Base-by-base conservation (phyloP, 2,797 vertebrate species). In the Parauchenoglanis ngamensis region DNA sequence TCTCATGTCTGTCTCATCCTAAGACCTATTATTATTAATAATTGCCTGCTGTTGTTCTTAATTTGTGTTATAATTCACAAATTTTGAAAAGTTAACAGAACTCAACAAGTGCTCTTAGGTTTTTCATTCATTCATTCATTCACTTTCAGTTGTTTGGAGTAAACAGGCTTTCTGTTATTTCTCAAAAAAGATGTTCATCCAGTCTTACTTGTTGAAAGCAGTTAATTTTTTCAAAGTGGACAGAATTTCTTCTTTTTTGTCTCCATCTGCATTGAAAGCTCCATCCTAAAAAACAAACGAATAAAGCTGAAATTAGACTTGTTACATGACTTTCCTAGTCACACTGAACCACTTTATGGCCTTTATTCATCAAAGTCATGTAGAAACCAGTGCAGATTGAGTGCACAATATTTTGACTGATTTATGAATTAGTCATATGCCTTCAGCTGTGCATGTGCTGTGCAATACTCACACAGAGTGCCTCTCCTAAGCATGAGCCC, bases 151-250 rank as follows among this genome's bases (percentile, higher is more conserved):
- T 78, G 49, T 17, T 61, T 61, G 35, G 78, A 59, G 23, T 61
- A 46, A 81, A 81, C 7, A 44, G 23, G 3, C 0, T 46, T 44
- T 80, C 21, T 61, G 23, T 61, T 52, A 19, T 46, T 67, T 67
- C 49, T 54, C 13, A 54, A 15, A 19, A 49, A 57, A 35, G 28
- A 57, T 7, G 2, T 23, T 52, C 7, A 76, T 46, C 4, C 7
- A 52, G 31, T 68, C 96, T 96, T 95, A 99, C 98, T 96, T 97
- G 93, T 97, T 94, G 92, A 99, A 98, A 88, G 95, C 95, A 61
- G 95, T 85, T 90, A 98, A 92, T 93, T 96, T 97, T 94, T 94
- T 96, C 91, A 98, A 92, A 10, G 92, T 92, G 88, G 91, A 90
- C 79, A 95, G 87, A 79, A 97, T 93, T 68, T 86, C 92, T 82